Evolutionary conservation across 2,113 vertebrate genomes (phyloP).

Genomic region (Drymodes brunneopygia): DNA sequence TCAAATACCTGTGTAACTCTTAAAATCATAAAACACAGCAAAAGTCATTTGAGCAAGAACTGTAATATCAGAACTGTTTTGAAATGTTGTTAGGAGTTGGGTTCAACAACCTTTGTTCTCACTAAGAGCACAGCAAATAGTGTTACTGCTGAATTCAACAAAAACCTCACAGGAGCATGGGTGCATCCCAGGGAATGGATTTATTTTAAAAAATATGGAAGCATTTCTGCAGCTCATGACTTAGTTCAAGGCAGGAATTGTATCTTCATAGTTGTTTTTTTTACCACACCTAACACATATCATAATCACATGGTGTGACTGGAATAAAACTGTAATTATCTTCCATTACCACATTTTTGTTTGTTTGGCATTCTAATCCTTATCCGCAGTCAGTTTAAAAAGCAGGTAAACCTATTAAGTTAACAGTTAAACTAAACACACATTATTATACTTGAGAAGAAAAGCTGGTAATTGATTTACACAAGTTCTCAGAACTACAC

Average conservation of each 20-base stretch:
- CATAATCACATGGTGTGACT: not conserved
- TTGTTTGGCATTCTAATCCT: not conserved
- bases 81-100: not conserved
- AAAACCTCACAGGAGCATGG: not conserved
- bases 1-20: not conserved
- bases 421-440: not conserved
- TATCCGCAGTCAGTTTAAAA: not conserved
- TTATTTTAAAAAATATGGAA: not conserved
- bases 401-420: not conserved
- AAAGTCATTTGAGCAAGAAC: not conserved
- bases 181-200: not conserved
- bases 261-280: not conserved
- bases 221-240: not conserved
- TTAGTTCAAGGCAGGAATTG: not conserved
- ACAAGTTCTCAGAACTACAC: not conserved
- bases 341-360: not conserved
- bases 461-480: not conserved
- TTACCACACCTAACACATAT: not conserved
- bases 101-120: not conserved
- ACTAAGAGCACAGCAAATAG: not conserved
- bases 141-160: not conserved
- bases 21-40: not conserved
- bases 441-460: not conserved
- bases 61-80: not conserved
- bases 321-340: not conserved